Percentiles rank a stretch among this genome's conserved stretches.
phyloP scores from a whole-genome alignment of 2,797 vertebrate species.

The Trematomus bernacchii region DNA sequence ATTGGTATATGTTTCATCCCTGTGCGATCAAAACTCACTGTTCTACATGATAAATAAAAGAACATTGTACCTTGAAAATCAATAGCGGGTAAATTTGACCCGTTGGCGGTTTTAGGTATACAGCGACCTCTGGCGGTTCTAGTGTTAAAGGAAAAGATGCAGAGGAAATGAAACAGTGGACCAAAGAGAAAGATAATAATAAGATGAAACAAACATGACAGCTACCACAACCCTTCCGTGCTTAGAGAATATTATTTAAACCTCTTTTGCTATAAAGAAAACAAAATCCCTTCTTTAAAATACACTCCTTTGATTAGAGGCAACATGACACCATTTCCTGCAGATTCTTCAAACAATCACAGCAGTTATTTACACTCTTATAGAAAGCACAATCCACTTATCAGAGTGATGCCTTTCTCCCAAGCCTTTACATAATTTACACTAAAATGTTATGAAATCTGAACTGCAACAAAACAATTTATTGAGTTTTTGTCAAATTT shows the following conservation, averaged over 20 bases:
- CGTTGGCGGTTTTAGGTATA: no score
- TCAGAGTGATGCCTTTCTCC: neutral
- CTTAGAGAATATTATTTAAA: slow-evolving; percentile 24
- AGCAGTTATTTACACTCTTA: neutral
- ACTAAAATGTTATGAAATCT: slow-evolving; percentile 15
- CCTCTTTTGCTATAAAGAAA: slow-evolving; percentile 12
- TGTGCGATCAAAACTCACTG: no score
- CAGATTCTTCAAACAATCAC: neutral
- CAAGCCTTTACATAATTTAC: neutral
- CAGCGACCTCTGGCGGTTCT: no score
- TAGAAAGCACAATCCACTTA: neutral
- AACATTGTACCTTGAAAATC: no score
- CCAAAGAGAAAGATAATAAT: slow-evolving; percentile 31
- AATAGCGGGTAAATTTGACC: no score
- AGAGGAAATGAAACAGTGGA: slow-evolving; percentile 19
- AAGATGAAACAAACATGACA: slow-evolving; percentile 30
- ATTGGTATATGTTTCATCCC: no score
- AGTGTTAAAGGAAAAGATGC: neutral
- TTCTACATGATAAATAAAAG: no score
- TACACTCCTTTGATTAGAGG: slow-evolving; percentile 4
- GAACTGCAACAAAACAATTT: neutral
- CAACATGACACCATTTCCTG: slow-evolving; percentile 10
- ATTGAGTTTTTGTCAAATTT: neutral
- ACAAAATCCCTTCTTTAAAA: slow-evolving; percentile 20
- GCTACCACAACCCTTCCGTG: slow-evolving; percentile 18